Evolutionary conservation across 2,113 vertebrate genomes (phyloP).

Genomic region (Bufo bufo): DNA sequence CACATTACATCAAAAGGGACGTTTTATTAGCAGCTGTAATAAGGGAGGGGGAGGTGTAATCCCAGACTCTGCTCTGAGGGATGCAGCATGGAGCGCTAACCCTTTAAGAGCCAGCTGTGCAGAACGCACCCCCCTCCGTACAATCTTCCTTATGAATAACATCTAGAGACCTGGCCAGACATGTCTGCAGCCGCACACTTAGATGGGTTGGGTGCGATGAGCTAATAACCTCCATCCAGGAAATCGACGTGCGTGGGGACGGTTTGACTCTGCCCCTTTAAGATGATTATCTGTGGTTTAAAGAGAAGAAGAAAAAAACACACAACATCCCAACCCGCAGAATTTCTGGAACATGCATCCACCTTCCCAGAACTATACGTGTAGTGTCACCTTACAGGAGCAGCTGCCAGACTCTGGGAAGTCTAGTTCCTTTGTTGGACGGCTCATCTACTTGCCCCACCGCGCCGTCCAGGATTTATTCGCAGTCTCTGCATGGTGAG

Average conservation of each 20-base stretch:
- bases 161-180: conserved; percentile 1
- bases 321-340: conserved; percentile 9
- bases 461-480: not conserved
- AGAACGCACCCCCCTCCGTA: not conserved
- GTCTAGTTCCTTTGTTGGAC: conserved; percentile 7
- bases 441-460: not conserved
- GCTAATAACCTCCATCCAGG: conserved; percentile 25
- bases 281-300: not conserved
- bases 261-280: not conserved
- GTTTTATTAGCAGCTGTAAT: conserved; percentile 42
- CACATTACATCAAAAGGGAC: conserved; percentile 46
- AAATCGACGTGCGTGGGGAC: not conserved
- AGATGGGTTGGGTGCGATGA: not conserved
- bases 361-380: not conserved
- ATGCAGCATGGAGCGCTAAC: not conserved
- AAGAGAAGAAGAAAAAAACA: not conserved
- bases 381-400: conserved; percentile 25
- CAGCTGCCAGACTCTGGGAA: conserved; percentile 13
- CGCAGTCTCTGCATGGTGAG: not conserved
- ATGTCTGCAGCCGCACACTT: not conserved
- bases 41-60: conserved; percentile 43
- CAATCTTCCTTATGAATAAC: not conserved
- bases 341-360: not conserved
- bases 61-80: conserved; percentile 36
- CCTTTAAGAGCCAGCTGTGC: conserved; percentile 33